Percentiles rank a stretch among this genome's conserved stretches.
Evolutionary conservation across 2,888 invertebrate species (phyloP).

Genomic region (Ptilodon capucinus): DNA sequence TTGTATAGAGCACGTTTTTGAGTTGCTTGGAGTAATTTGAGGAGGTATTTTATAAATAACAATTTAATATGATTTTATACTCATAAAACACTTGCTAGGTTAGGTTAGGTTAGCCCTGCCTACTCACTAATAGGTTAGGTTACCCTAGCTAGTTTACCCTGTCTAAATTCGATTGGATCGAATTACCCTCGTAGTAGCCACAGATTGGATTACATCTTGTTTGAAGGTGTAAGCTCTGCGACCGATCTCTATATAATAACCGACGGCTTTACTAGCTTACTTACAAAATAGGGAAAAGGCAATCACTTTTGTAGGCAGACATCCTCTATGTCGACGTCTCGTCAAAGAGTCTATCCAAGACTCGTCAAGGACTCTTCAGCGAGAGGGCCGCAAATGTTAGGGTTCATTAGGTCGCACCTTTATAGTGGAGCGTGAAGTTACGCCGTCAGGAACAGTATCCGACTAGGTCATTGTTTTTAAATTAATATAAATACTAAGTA

Average conservation of each 20-base stretch:
- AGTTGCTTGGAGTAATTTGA: background rate
- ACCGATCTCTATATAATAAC: background rate
- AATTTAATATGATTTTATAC: no score
- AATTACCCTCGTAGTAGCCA: no score
- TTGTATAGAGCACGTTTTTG: background rate
- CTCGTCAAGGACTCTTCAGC: background rate
- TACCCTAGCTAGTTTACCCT: no score
- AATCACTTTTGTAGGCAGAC: background rate
- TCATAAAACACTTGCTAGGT: no score
- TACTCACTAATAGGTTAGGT: no score
- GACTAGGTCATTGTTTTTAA: no score
- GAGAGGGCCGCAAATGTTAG: background rate
- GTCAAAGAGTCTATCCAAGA: background rate
- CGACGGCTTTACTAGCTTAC: background rate
- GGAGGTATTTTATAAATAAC: background rate
- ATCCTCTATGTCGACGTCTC: background rate
- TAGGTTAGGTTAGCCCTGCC: no score
- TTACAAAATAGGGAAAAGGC: background rate
- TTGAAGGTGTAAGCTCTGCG: no score
- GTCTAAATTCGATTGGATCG: no score
- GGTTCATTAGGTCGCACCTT: background rate
- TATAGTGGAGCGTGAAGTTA: no score
- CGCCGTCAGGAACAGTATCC: no score
- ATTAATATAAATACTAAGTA: background rate
- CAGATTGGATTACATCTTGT: no score